phyloP scores from a whole-genome alignment of 1,140 invertebrate genomes.

The Cotesia vestalis region DNA sequence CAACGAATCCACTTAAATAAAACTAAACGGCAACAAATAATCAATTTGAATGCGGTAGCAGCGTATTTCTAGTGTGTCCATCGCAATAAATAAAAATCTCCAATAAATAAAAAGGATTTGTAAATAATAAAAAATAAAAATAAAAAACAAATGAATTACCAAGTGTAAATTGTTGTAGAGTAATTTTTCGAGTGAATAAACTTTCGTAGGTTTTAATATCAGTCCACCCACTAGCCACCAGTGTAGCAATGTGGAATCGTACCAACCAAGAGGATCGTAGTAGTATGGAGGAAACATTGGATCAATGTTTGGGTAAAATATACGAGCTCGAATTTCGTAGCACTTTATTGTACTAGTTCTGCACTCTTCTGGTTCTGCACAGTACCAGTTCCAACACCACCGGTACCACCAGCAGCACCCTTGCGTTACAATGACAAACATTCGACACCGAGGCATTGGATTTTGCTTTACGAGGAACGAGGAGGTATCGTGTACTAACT shows the following conservation, averaged over 20 bases:
- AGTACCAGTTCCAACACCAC: no score
- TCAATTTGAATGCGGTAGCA: no score
- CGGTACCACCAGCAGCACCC: neutral
- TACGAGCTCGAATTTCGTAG: constrained; percentile 31
- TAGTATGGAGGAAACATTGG: constrained; percentile 25
- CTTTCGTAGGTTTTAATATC: constrained; percentile 33
- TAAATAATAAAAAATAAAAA: constrained; percentile 15
- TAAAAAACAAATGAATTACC: constrained; percentile 17
- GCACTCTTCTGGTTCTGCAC: no score
- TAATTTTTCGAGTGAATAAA: constrained; percentile 34
- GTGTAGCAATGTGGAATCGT: neutral
- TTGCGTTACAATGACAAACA: constrained; percentile 23
- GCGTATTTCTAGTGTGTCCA: no score
- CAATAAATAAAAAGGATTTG: constrained; percentile 1
- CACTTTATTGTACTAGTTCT: neutral
- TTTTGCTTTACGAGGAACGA: constrained; percentile 37
- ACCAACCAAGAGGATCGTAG: neutral
- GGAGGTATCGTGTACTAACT: constrained; percentile 35
- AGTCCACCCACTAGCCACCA: constrained; percentile 2
- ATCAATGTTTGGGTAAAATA: constrained; percentile 35
- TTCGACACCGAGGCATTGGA: constrained; percentile 32
- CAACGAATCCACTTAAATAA: no score
- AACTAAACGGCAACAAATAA: no score
- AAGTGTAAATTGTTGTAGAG: neutral
- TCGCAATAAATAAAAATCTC: neutral